Evolutionary conservation across 2,888 invertebrate species (phyloP).

Genomic region (Neoitamus cyanurus): DNA sequence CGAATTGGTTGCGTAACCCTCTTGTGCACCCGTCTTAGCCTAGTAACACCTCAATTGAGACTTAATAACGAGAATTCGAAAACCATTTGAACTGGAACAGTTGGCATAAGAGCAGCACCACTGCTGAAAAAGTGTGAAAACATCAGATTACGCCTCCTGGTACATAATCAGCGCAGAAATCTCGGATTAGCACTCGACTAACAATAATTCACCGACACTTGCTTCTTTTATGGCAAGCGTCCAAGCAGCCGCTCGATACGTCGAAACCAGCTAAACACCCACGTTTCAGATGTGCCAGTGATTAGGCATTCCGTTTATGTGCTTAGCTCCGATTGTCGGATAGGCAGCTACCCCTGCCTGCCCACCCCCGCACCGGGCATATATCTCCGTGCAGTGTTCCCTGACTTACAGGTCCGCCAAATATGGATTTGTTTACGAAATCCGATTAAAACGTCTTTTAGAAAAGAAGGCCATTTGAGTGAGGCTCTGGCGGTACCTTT

Average conservation of each 20-base stretch:
- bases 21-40: background rate
- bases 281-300: conserved; percentile 16
- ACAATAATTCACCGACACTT: conserved; percentile 17
- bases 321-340: conserved; percentile 7
- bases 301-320: conserved; percentile 18
- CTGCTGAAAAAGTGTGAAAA: background rate
- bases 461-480: conserved; percentile 39
- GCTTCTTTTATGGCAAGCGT: background rate
- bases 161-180: conserved; percentile 1
- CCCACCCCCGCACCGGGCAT: background rate
- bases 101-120: background rate
- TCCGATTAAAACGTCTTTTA: conserved; percentile 43
- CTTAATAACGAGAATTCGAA: background rate
- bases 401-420: conserved; percentile 16
- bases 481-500: conserved; percentile 17
- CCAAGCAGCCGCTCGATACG: background rate
- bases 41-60: background rate
- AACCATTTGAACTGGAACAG: background rate
- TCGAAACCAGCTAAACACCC: background rate
- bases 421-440: conserved; percentile 45
- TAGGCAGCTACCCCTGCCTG: background rate
- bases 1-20: background rate
- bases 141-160: conserved; percentile 25
- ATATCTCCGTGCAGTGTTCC: background rate
- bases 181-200: background rate